A percentile compares a stretch with the other conserved stretches of the same genome.
phyloP scores from a whole-genome alignment of 2,797 vertebrate species.

The Dipus sagitta region DNA sequence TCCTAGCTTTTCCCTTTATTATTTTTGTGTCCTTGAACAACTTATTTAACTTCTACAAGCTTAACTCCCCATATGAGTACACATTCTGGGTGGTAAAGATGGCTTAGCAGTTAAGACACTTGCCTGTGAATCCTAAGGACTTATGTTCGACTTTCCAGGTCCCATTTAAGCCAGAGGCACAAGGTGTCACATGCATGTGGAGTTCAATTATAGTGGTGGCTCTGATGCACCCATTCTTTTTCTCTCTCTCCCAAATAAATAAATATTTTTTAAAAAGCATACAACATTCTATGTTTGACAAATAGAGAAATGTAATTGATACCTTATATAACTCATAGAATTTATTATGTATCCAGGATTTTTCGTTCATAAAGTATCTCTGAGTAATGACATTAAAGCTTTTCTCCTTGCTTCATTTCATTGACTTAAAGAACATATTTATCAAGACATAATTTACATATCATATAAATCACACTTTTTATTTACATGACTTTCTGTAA shows the following conservation, averaged over 20 bases:
- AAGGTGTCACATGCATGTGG: too few species aligned
- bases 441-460: neutral
- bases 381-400: neutral
- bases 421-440: neutral
- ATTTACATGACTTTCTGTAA: conserved; percentile 59
- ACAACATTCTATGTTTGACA: conserved; percentile 11
- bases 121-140: too few species aligned
- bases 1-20: neutral
- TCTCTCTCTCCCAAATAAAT: too few species aligned
- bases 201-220: too few species aligned
- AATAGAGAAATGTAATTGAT: neutral
- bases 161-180: too few species aligned
- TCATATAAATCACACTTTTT: neutral
- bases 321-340: conserved; percentile 23
- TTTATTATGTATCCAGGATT: neutral
- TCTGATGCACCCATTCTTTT: too few species aligned
- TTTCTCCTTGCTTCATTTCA: neutral
- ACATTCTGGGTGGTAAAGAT: too few species aligned
- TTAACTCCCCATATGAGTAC: neutral
- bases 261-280: too few species aligned
- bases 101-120: too few species aligned
- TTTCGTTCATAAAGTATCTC: conserved; percentile 13
- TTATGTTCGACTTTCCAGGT: too few species aligned
- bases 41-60: neutral
- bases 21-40: neutral